Evolutionary conservation across 2,797 vertebrate genomes (phyloP).

Genomic region (Spinibarbus caldwelli): DNA sequence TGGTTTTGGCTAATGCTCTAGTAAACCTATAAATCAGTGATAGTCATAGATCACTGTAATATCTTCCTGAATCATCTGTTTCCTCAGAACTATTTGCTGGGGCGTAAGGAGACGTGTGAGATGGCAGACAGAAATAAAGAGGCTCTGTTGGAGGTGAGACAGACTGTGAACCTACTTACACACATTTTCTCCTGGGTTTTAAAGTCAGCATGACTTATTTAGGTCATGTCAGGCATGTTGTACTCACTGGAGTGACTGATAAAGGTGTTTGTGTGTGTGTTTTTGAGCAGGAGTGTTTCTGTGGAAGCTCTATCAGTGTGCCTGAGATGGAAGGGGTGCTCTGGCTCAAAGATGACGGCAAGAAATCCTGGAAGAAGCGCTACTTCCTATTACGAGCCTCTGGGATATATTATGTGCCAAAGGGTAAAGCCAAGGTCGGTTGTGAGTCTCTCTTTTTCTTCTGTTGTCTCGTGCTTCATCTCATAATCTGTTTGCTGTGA

Average conservation of each 20-base stretch:
- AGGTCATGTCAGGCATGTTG: slow-evolving; percentile 28
- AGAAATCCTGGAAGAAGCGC: slow-evolving; percentile 99
- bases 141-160: slow-evolving; percentile 90
- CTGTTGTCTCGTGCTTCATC: slow-evolving; percentile 2
- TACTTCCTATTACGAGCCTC: slow-evolving; percentile 96
- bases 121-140: slow-evolving; percentile 99
- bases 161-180: slow-evolving; percentile 22
- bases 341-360: slow-evolving; percentile 98
- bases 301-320: slow-evolving; percentile 93
- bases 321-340: slow-evolving; percentile 97
- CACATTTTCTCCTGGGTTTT: not conserved
- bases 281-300: slow-evolving; percentile 90
- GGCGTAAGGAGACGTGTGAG: slow-evolving; percentile 94
- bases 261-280: slow-evolving; percentile 26
- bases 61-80: slow-evolving; percentile 42
- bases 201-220: slow-evolving; percentile 23
- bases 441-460: not conserved
- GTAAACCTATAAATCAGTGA: not conserved
- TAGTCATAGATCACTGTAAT: not conserved
- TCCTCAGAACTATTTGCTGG: slow-evolving; percentile 94
- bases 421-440: slow-evolving; percentile 89
- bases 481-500: slow-evolving; percentile 14
- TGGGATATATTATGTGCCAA: slow-evolving; percentile 97
- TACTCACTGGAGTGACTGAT: slow-evolving; percentile 5
- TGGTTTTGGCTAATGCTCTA: not conserved